phyloP scores from a whole-genome alignment of 1,140 invertebrate genomes.

The Teleogryllus occipitalis region DNA sequence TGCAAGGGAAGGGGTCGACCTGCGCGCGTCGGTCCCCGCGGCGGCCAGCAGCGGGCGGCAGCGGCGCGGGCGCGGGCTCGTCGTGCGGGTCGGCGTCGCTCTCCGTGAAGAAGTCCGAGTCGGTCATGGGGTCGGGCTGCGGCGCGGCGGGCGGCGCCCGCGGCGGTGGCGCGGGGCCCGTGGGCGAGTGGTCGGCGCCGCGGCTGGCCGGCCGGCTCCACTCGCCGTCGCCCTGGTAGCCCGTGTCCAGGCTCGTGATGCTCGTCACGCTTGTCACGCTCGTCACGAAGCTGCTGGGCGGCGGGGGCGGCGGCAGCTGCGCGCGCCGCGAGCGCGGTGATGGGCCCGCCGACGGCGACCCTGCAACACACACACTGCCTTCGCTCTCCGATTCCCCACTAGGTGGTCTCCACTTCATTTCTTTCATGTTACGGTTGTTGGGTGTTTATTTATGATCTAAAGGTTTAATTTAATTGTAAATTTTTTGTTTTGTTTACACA shows the following conservation, averaged over 20 bases:
- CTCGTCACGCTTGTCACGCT: slow-evolving; percentile 64
- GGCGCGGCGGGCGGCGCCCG: slow-evolving; percentile 34
- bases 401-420: too few species aligned
- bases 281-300: slow-evolving; percentile 55
- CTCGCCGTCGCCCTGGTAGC: slow-evolving; percentile 79
- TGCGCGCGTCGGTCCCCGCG: slow-evolving; percentile 6
- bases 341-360: slow-evolving; percentile 9
- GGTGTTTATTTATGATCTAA: too few species aligned
- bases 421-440: too few species aligned
- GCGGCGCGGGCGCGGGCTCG: slow-evolving; percentile 44
- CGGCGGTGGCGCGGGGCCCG: slow-evolving; percentile 31
- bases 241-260: slow-evolving; percentile 74
- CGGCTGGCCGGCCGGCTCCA: slow-evolving; percentile 69
- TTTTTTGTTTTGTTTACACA: too few species aligned
- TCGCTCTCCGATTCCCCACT: too few species aligned
- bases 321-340: slow-evolving; percentile 28
- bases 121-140: slow-evolving; percentile 68
- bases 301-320: slow-evolving; percentile 42
- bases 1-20: background rate
- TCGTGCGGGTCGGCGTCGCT: slow-evolving; percentile 73
- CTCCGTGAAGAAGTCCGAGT: slow-evolving; percentile 82
- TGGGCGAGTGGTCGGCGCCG: slow-evolving; percentile 48
- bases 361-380: background rate
- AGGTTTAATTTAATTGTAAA: too few species aligned
- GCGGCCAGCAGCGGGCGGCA: background rate